These are phyloP conservation scores for Unio delphinus DNA, from an alignment of 2,888 invertebrate species.

Conservation along the genomic window DNA sequence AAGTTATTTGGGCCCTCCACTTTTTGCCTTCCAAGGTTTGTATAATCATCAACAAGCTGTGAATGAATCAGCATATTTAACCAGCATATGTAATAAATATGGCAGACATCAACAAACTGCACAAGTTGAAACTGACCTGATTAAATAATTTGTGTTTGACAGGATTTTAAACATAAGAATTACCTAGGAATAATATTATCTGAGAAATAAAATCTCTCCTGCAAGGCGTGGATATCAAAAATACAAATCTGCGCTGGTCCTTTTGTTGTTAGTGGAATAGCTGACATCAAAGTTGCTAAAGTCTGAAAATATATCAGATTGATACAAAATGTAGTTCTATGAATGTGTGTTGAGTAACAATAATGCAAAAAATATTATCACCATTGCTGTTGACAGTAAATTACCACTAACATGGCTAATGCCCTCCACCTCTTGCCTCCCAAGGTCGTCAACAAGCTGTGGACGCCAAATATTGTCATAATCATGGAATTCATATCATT, in stretches of 20 bases:
- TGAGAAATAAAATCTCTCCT: conserved; percentile 72
- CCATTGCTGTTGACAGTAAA: no score
- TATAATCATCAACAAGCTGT: no score
- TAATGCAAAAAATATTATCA: no score
- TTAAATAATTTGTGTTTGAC: background rate
- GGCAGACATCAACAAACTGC: background rate
- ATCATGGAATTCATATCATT: no score
- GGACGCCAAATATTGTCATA: no score
- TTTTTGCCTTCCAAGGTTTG: no score
- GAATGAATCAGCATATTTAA: background rate
- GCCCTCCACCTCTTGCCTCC: no score
- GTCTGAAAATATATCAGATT: conserved; percentile 55
- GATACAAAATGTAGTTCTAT: background rate
- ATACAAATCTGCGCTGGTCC: conserved; percentile 72
- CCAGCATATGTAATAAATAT: background rate
- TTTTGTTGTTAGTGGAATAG: conserved; percentile 68
- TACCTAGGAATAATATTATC: conserved; percentile 71
- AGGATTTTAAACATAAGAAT: background rate
- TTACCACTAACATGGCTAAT: no score
- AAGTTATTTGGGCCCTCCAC: no score
- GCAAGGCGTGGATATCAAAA: conserved; percentile 72
- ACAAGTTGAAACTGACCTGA: background rate
- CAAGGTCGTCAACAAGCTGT: no score
- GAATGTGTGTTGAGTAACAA: no score
- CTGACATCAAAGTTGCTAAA: conserved; percentile 68